These are phyloP conservation scores for Bombus huntii DNA, from an alignment of 1,140 invertebrate genomes.

Conservation along the genomic window DNA sequence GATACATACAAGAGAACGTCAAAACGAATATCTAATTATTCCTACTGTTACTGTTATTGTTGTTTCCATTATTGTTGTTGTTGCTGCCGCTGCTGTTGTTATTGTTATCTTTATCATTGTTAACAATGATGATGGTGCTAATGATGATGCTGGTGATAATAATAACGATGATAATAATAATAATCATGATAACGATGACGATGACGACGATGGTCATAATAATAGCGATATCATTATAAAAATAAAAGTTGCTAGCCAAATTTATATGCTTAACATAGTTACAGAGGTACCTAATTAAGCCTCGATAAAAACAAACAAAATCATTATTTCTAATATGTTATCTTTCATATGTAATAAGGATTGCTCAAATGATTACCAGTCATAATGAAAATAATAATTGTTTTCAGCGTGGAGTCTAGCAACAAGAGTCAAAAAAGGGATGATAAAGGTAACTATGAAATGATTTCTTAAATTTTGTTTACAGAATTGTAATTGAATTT, in stretches of 20 bases:
- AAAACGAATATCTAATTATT: conserved; percentile 20
- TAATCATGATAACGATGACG: not conserved
- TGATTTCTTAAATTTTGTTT: not conserved
- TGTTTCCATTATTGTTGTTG: not conserved
- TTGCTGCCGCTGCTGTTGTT: not conserved
- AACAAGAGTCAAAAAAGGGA: conserved; percentile 79
- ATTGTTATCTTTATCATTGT: not conserved
- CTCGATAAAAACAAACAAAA: conserved; percentile 57
- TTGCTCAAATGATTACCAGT: conserved; percentile 5
- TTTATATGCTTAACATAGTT: conserved; percentile 81
- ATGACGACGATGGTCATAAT: not conserved
- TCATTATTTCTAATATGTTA: conserved; percentile 62
- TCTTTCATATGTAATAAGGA: conserved; percentile 44
- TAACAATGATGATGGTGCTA: not conserved
- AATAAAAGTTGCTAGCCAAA: conserved; percentile 80
- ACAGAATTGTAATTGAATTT: not conserved
- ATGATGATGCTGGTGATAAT: not conserved
- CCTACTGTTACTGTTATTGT: conserved; percentile 8
- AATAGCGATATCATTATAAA: conserved; percentile 20
- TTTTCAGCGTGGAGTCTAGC: conserved; percentile 78
- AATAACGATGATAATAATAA: not conserved
- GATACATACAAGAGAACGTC: conserved; percentile 36
- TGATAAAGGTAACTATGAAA: conserved; percentile 76
- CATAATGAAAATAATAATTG: conserved; percentile 47
- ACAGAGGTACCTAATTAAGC: conserved; percentile 78